Evolutionary conservation across 2,888 invertebrate species (phyloP).

Genomic region (Serripes groenlandicus): DNA sequence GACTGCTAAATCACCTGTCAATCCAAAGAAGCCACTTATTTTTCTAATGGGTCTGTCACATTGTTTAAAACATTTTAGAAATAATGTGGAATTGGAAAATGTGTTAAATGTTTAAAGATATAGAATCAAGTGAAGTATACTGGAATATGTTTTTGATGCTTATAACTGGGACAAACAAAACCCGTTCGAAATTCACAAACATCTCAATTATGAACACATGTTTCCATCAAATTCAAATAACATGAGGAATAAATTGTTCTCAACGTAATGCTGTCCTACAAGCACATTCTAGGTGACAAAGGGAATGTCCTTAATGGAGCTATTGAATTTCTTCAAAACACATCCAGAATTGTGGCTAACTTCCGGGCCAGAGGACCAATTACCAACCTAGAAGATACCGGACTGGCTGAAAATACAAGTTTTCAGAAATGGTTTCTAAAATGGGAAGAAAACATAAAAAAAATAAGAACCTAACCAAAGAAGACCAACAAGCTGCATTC

Average conservation of each 20-base stretch:
- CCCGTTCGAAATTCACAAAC: slow-evolving; percentile 51
- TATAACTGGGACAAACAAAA: slow-evolving; percentile 61
- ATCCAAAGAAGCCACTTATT: slow-evolving; percentile 29
- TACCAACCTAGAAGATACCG: too few species aligned
- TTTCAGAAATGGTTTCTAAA: too few species aligned
- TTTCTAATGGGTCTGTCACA: slow-evolving; percentile 58
- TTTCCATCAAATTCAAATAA: slow-evolving; percentile 46
- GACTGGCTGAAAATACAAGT: too few species aligned
- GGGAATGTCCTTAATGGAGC: slow-evolving; percentile 53
- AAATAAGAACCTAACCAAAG: too few species aligned
- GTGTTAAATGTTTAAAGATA: slow-evolving; percentile 53
- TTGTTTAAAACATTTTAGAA: slow-evolving; percentile 29
- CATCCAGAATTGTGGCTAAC: too few species aligned
- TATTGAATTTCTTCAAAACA: too few species aligned
- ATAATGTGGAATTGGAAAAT: slow-evolving; percentile 55
- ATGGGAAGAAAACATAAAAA: too few species aligned
- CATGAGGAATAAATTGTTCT: slow-evolving; percentile 67
- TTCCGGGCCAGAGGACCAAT: too few species aligned
- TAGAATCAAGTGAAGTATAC: slow-evolving; percentile 32
- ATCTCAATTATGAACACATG: slow-evolving; percentile 33
- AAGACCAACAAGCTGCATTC: too few species aligned
- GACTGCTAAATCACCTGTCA: slow-evolving; percentile 6
- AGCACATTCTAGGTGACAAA: slow-evolving; percentile 33
- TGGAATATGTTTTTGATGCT: slow-evolving; percentile 62
- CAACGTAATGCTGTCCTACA: slow-evolving; percentile 55